phyloP scores from a whole-genome alignment of 2,113 vertebrate genomes.

The Chlamydotis undulata region DNA sequence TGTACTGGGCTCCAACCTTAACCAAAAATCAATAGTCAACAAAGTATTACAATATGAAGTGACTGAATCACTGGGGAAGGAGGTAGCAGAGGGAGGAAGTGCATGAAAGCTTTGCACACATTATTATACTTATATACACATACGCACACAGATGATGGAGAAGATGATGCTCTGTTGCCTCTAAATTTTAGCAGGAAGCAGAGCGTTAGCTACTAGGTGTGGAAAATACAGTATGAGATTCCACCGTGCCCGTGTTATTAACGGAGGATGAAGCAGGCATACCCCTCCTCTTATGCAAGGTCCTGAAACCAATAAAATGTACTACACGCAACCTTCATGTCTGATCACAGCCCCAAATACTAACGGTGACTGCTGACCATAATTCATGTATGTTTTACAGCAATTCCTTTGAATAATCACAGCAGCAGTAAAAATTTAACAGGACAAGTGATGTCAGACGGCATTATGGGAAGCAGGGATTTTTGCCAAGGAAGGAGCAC shows the following conservation, averaged over 20 bases:
- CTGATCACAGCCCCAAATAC: background rate
- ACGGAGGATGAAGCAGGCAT: background rate
- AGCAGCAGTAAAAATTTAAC: background rate
- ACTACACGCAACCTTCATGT: background rate
- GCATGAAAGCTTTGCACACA: constrained; percentile 42
- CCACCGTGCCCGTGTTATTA: background rate
- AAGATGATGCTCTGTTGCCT: background rate
- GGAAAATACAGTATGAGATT: background rate
- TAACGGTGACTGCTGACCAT: background rate
- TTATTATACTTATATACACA: background rate
- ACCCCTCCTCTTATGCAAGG: background rate
- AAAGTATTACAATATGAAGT: constrained; percentile 78
- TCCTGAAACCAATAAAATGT: background rate
- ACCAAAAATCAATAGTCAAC: constrained; percentile 81
- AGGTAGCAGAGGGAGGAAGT: constrained; percentile 29
- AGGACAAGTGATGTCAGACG: background rate
- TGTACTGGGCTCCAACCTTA: constrained; percentile 73
- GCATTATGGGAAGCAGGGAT: background rate
- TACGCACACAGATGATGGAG: background rate
- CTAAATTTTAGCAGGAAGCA: background rate
- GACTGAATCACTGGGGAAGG: constrained; percentile 60
- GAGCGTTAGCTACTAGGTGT: background rate
- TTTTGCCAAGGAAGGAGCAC: background rate
- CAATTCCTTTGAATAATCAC: constrained; percentile 10
- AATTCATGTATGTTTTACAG: background rate